Conservation (phyloP, 2,888 invertebrate genomes). For the Baronia brevicornis region DNA sequence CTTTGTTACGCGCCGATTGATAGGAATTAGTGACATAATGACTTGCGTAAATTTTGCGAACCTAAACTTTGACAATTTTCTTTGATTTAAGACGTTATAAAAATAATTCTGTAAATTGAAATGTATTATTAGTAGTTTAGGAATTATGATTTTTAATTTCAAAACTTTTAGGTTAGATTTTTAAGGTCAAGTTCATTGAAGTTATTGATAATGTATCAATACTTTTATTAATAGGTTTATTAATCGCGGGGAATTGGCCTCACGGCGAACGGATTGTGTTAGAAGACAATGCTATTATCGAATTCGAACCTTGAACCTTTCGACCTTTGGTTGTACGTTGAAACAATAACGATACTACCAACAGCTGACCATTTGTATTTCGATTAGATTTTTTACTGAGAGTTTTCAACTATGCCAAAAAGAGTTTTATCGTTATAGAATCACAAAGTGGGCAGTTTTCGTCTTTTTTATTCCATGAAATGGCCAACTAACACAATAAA, state of each 20-base stretch:
- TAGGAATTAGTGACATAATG: constrained; percentile 50
- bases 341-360: constrained; percentile 33
- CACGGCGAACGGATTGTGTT: constrained; percentile 27
- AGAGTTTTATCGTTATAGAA: too few species aligned
- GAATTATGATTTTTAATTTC: not conserved
- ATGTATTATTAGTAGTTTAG: not conserved
- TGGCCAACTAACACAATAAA: not conserved
- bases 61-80: too few species aligned
- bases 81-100: not conserved
- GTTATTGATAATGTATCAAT: constrained; percentile 11
- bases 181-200: constrained; percentile 6
- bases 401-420: too few species aligned
- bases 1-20: constrained; percentile 58
- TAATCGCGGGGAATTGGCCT: constrained; percentile 25
- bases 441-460: too few species aligned
- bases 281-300: constrained; percentile 25
- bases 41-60: constrained; percentile 34
- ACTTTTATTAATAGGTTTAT: constrained; percentile 1
- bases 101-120: too few species aligned
- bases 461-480: not conserved
- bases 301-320: constrained; percentile 31
- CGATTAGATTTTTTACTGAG: constrained; percentile 8
- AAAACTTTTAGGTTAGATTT: too few species aligned
- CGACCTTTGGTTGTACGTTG: constrained; percentile 30
- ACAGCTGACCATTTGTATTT: constrained; percentile 35